Evolutionary conservation across 2,797 vertebrate genomes (phyloP), one percentile per base, ranked within the genome.

Genomic region (Loriculus beryllinus): DNA sequence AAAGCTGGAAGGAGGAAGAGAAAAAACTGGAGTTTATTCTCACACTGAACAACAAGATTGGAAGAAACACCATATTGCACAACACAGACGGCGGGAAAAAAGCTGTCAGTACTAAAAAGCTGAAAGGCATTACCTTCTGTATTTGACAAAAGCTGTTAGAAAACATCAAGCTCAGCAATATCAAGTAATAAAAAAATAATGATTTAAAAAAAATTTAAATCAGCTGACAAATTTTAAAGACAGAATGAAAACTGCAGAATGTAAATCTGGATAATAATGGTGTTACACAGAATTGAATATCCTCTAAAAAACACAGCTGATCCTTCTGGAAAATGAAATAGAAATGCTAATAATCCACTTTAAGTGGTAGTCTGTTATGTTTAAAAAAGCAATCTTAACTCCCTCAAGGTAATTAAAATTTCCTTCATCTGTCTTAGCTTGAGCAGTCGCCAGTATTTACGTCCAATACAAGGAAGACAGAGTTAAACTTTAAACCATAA

Each of bases 341-440:
- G 23, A 93, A 48, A 81, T 35, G 28, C 71, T 39, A 85, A 78
- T 54, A 90, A 52, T 92, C 54, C 35, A 22, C 18, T 87, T 74
- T 75, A 94, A 92, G 75, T 54, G 60, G 48, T 40, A 89, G 52
- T 28, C 59, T 84, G 39, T 74, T 88, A 82, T 56, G n/a, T 65
- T 69, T 90, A 84, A 75, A 92, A 92, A 88, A 68, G 60, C 72
- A 94, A 71, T 93, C 82, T 91, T 77, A 69, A 77, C 47, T 94
- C 64, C 82, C 49, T 86, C 47, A 70, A 76, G 28, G 77, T 94
- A 95, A 96, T 86, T 94, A 95, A 94, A 82, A 86, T 85, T 82
- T 88, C 31, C 63, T 90, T 92, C 62, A 60, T 85, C 77, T 67
- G 26, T 59, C 56, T 85, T 31, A 88, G 69, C 47, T 69, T 88